These are phyloP conservation scores for Percina caprodes DNA, from an alignment of 2,113 vertebrate genomes.

Conservation along the genomic window DNA sequence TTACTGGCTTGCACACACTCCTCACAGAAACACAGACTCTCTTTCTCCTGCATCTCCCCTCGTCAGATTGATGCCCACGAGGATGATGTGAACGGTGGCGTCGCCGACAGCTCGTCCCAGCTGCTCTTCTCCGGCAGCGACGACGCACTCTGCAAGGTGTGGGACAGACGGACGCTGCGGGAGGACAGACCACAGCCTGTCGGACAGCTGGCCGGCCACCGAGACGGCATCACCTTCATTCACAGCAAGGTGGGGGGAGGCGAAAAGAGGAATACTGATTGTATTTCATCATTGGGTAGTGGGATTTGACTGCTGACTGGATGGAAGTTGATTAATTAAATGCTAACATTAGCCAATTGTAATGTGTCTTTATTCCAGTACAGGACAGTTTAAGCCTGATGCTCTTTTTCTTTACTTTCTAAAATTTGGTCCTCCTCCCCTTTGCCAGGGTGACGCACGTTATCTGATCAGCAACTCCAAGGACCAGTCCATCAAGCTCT, in stretches of 20 bases:
- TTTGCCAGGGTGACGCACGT: constrained; percentile 90
- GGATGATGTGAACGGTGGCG: constrained; percentile 92
- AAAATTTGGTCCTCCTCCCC: neutral
- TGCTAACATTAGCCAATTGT: neutral
- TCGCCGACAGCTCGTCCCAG: constrained; percentile 92
- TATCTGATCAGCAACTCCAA: constrained; percentile 96
- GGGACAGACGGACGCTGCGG: constrained; percentile 92
- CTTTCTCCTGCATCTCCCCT: neutral
- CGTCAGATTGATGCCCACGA: constrained; percentile 91
- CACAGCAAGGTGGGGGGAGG: constrained; percentile 89
- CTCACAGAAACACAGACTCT: constrained; percentile 1
- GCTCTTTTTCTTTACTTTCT: neutral
- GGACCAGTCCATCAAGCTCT: constrained; percentile 95
- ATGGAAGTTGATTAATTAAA: constrained; percentile 8
- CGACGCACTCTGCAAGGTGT: constrained; percentile 93
- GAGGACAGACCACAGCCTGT: constrained; percentile 93
- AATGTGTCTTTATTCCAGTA: neutral
- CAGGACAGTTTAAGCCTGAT: neutral
- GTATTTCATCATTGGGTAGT: constrained; percentile 21
- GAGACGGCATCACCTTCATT: constrained; percentile 94
- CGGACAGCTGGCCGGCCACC: constrained; percentile 91
- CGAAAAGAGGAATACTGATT: neutral
- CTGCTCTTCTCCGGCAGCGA: constrained; percentile 94
- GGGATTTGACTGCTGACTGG: constrained; percentile 17
- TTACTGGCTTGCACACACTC: neutral